A percentile compares a stretch with the other conserved stretches of the same genome.
phyloP scores from a whole-genome alignment of 2,888 invertebrate genomes.

The Drosophila ezoana region DNA sequence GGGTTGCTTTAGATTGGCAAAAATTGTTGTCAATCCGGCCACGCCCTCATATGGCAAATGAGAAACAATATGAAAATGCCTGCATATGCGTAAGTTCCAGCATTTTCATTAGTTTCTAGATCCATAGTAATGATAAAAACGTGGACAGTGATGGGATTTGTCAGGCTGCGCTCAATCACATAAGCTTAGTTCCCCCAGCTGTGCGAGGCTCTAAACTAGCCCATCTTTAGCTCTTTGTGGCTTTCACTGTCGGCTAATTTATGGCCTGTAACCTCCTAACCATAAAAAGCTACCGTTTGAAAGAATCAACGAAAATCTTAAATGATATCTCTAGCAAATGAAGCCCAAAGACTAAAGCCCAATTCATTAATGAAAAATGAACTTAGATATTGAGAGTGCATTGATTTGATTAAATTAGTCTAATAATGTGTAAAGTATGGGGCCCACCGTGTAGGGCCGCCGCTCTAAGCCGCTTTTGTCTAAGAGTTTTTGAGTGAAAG shows the following conservation, averaged over 20 bases:
- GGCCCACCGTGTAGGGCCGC: conserved; percentile 65
- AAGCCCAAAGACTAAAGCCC: conserved; percentile 26
- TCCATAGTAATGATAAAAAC: conserved; percentile 33
- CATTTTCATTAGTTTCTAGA: conserved; percentile 23
- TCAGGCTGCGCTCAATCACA: conserved; percentile 20
- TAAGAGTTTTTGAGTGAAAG: conserved; percentile 77
- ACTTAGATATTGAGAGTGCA: conserved; percentile 61
- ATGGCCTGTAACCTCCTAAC: conserved; percentile 17
- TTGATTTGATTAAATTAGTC: conserved; percentile 79
- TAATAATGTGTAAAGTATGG: conserved; percentile 75
- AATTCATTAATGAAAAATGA: conserved; percentile 76
- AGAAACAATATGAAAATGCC: conserved; percentile 26
- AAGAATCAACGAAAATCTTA: conserved; percentile 34
- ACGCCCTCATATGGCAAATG: conserved; percentile 45
- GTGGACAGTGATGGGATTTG: conserved; percentile 50
- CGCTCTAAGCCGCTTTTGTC: conserved; percentile 55
- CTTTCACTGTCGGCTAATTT: conserved; percentile 61
- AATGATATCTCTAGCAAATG: conserved; percentile 26
- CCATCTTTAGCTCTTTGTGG: conserved; percentile 40
- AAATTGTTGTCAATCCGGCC: conserved; percentile 29
- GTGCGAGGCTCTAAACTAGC: conserved; percentile 26
- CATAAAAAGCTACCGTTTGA: conserved; percentile 62
- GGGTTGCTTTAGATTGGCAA: conserved; percentile 49
- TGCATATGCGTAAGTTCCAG: conserved; percentile 28
- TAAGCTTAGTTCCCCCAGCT: conserved; percentile 14